Percentiles rank a stretch among this genome's conserved stretches.
These are phyloP conservation scores for Harpagus bidentatus DNA, from an alignment of 2,113 vertebrate species.

Conservation along the genomic window DNA sequence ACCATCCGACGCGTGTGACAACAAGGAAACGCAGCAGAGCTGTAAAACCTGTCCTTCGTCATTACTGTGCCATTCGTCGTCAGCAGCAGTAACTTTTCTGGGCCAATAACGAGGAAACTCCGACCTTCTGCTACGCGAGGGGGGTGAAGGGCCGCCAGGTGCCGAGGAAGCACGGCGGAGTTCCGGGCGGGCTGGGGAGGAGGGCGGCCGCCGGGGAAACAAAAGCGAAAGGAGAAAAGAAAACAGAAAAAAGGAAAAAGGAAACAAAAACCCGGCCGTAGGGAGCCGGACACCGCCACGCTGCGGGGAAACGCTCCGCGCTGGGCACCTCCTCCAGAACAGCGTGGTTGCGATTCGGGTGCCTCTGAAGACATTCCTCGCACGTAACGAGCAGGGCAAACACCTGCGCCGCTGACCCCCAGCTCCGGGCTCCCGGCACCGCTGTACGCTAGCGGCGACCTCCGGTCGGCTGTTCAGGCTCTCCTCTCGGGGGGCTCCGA, in stretches of 20 bases:
- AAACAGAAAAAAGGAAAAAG: too few relatives aligned
- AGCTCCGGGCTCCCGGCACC: not conserved
- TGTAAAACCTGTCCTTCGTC: not conserved
- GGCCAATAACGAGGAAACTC: not conserved
- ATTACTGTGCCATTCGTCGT: not conserved
- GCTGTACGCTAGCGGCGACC: not conserved
- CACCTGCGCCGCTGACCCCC: not conserved
- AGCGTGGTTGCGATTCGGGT: accelerated
- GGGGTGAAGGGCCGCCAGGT: accelerated
- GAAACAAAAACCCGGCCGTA: not conserved
- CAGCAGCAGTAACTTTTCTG: not conserved
- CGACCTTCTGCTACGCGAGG: accelerated
- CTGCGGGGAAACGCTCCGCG: too few relatives aligned
- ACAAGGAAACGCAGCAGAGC: not conserved
- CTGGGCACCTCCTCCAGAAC: accelerated
- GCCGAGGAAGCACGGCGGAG: not conserved
- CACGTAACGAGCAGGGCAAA: accelerated
- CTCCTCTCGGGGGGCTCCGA: not conserved
- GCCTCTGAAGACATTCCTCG: accelerated
- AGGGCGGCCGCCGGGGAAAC: not conserved
- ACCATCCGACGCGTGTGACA: not conserved
- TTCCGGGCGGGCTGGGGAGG: not conserved
- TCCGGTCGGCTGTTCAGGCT: not conserved
- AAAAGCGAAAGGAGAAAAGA: not conserved
- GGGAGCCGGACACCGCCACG: not conserved